Percentiles rank a stretch among this genome's conserved stretches.
These are phyloP conservation scores for Gavialis gangeticus DNA, from an alignment of 2,113 vertebrate species.

Conservation along the genomic window DNA sequence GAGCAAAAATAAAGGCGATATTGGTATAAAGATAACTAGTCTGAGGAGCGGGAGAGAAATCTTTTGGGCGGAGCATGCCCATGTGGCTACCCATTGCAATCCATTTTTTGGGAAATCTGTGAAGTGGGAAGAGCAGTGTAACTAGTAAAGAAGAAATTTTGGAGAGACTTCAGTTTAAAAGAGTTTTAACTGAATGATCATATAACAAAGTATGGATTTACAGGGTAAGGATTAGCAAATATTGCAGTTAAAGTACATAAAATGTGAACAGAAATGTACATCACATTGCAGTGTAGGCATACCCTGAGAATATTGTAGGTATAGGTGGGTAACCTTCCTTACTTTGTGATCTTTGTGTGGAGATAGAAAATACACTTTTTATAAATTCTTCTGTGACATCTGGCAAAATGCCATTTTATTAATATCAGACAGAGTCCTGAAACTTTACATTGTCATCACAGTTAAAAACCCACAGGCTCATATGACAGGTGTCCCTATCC, in stretches of 20 bases:
- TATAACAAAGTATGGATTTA: background rate
- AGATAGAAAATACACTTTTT: background rate
- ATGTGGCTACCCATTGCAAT: background rate
- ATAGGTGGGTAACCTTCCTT: background rate
- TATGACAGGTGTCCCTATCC: background rate
- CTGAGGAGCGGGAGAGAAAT: background rate
- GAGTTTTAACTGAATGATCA: background rate
- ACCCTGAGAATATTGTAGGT: background rate
- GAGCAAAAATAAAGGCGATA: background rate
- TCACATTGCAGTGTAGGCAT: background rate
- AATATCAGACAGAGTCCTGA: background rate
- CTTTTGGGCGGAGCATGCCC: background rate
- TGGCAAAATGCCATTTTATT: conserved; percentile 20
- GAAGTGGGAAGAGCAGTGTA: background rate
- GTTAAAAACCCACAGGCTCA: background rate
- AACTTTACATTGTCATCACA: background rate
- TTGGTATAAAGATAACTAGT: background rate
- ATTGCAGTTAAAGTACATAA: background rate
- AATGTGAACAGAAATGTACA: background rate
- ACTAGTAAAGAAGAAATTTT: background rate
- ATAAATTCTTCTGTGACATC: background rate
- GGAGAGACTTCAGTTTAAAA: background rate
- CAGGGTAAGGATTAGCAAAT: background rate
- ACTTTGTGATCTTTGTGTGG: background rate
- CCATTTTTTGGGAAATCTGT: background rate